Evolutionary conservation across 2,113 vertebrate genomes (phyloP), one percentile per base, ranked within the genome.

Genomic region (Gila orcuttii): DNA sequence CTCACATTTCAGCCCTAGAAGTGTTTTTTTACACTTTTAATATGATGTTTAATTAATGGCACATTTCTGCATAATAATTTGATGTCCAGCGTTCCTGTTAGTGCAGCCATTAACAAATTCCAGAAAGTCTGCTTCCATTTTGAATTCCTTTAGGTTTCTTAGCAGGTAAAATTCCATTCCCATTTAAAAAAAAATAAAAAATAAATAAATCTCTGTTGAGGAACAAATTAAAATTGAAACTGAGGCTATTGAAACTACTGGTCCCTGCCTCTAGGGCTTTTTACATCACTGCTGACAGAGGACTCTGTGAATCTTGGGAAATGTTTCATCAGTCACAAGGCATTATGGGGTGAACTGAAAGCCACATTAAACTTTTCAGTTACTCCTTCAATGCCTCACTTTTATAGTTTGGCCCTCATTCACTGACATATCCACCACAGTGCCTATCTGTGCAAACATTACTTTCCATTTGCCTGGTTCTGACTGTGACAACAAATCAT

Each of bases 301-400:
- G 93, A 89, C 90, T 85, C 85, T 93, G 93, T 93, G 92, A 93
- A 94, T 93, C 92, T 89, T 90, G 91, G 91, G 92, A 94, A 94
- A 94, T 93, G 92, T 94, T 94, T 93, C 92, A 93, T 94, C 92
- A 92, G 93, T 94, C 93, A 93, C 90, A 85, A 93, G 87, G 90
- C 92, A 93, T 93, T 93, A 94, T 93, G 88, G 91, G 89, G 91
- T 89, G 71, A 80, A 92, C 87, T 88, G 91, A 95, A 93, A 92
- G 93, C 90, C 91, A 90, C 91, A 92, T 94, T 94, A 92, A 94
- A 94, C 92, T 92, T 95, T 93, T 92, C 92, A 93, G 93, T 94
- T 93, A 91, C 91, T 91, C 92, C 88, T 86, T 93, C 93, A 93
- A 90, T 91, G 90, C 90, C 91, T 92, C 90, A 91, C 89, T 93